Percentiles rank a stretch among this genome's conserved stretches.
Conservation (phyloP, 2,888 invertebrate genomes). For the Conistra vaccinii region DNA sequence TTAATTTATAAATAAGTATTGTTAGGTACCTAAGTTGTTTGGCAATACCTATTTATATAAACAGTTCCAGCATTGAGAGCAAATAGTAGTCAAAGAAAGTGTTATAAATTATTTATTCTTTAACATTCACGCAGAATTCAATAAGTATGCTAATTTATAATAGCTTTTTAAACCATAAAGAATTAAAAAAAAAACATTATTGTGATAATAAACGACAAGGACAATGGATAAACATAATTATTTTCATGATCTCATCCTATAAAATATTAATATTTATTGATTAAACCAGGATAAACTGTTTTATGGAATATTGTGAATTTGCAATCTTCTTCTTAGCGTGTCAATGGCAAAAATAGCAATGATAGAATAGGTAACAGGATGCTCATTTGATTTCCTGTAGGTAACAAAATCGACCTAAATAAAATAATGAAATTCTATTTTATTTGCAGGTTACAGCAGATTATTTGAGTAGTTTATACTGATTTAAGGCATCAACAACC, state of each 20-base stretch:
- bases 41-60: too few relatives aligned
- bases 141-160: neutral
- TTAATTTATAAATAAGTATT: neutral
- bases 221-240: neutral
- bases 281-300: neutral
- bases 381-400: neutral
- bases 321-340: too few relatives aligned
- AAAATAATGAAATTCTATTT: neutral
- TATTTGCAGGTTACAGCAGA: neutral
- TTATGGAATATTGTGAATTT: neutral
- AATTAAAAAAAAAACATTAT: neutral
- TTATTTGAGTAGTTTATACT: too few relatives aligned
- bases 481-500: neutral
- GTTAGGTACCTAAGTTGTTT: too few relatives aligned
- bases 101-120: constrained; percentile 21
- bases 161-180: neutral
- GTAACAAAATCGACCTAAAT: neutral
- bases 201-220: constrained; percentile 11
- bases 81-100: constrained; percentile 12
- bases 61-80: too few relatives aligned
- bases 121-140: constrained; percentile 22
- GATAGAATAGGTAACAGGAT: neutral
- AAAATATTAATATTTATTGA: neutral
- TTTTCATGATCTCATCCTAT: neutral
- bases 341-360: too few relatives aligned